Evolutionary conservation across 2,888 invertebrate genomes (phyloP).

Genomic region (Acanthoscelides obtectus): DNA sequence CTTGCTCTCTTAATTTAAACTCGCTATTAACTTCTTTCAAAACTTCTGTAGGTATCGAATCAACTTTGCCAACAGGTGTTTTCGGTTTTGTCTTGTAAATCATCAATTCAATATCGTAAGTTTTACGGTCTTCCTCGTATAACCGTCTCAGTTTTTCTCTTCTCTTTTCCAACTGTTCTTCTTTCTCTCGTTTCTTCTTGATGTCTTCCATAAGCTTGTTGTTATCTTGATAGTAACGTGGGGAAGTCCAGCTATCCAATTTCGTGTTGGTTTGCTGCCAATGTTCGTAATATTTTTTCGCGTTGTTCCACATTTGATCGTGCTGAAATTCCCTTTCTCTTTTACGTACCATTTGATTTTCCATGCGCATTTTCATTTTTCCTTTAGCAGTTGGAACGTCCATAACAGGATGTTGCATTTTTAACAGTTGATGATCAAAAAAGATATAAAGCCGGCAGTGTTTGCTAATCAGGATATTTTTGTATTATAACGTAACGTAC

Average conservation of each 20-base stretch:
- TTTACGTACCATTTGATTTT: conserved; percentile 37
- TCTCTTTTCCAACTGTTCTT: conserved; percentile 51
- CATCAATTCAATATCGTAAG: conserved; percentile 56
- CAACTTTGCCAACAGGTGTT: conserved; percentile 29
- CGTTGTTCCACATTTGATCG: conserved; percentile 39
- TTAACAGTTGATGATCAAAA: no score
- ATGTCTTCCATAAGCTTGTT: conserved; percentile 43
- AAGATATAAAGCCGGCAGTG: neutral
- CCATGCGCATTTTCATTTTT: conserved; percentile 29
- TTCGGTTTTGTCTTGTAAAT: conserved; percentile 31
- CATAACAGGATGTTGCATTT: neutral
- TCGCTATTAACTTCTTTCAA: conserved; percentile 54
- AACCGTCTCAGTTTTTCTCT: conserved; percentile 57
- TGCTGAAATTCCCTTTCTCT: conserved; percentile 39
- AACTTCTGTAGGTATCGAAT: conserved; percentile 52
- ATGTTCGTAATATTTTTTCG: conserved; percentile 40
- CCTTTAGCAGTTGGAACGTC: conserved; percentile 14
- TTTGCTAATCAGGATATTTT: neutral
- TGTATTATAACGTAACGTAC: neutral
- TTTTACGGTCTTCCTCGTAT: conserved; percentile 55
- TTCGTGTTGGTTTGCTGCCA: conserved; percentile 39
- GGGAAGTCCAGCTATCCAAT: conserved; percentile 50
- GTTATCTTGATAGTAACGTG: conserved; percentile 51
- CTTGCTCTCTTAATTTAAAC: conserved; percentile 57
- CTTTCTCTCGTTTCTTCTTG: conserved; percentile 42